phyloP scores from a whole-genome alignment of 1,140 invertebrate genomes.

The Physella acuta region DNA sequence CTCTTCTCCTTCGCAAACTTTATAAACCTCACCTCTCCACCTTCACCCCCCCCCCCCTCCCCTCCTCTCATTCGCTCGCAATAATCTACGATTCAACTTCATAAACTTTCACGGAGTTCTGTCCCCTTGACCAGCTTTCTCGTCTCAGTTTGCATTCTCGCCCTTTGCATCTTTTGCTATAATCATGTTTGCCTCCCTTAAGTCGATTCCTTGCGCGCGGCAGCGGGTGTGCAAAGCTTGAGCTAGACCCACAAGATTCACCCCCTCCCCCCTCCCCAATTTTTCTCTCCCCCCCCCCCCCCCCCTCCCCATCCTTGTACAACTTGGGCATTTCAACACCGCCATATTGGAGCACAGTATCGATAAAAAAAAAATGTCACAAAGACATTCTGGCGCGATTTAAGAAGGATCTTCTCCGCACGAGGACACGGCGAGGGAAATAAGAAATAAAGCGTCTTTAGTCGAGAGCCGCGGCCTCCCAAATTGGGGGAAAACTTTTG shows the following conservation, averaged over 20 bases:
- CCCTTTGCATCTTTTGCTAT: neutral
- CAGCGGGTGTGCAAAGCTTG: too few species aligned
- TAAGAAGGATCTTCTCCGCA: slow-evolving; percentile 3
- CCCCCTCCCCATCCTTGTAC: neutral
- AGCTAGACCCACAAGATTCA: neutral
- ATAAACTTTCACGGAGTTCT: neutral
- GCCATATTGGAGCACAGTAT: too few species aligned
- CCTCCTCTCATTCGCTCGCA: neutral
- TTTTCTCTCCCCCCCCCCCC: neutral
- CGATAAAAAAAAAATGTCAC: too few species aligned
- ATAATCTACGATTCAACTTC: slow-evolving; percentile 8
- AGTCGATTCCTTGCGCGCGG: slow-evolving; percentile 6
- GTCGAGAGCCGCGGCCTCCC: neutral
- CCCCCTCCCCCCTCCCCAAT: neutral
- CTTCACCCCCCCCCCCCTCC: too few species aligned
- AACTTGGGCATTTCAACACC: too few species aligned
- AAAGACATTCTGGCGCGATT: slow-evolving; percentile 11
- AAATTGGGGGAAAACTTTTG: slow-evolving; percentile 21
- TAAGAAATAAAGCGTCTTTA: neutral
- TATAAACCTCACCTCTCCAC: neutral
- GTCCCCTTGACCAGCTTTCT: neutral
- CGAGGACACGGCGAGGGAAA: neutral
- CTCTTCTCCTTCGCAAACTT: neutral
- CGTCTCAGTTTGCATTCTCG: neutral
- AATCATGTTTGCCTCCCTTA: slow-evolving; percentile 11